These are phyloP conservation scores for Meriones unguiculatus DNA, from an alignment of 2,113 vertebrate genomes.

Conservation along the genomic window DNA sequence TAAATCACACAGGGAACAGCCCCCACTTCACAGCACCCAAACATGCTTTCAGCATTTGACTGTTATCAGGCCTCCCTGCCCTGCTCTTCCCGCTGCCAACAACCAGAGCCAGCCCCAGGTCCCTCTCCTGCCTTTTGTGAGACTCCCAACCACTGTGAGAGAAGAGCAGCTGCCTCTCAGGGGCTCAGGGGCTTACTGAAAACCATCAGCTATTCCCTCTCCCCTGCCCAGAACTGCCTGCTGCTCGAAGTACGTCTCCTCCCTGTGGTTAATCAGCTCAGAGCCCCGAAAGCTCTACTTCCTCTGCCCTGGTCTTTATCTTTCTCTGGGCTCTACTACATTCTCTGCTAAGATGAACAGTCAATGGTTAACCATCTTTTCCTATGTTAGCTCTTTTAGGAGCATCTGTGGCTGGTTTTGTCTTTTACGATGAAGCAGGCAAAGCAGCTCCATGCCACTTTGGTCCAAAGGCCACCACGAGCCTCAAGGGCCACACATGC, in stretches of 20 bases:
- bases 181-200: not conserved
- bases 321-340: not conserved
- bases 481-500: not conserved
- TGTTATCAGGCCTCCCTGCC: accelerated
- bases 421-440: not conserved
- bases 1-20: not conserved
- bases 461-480: not conserved
- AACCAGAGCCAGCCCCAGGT: not conserved
- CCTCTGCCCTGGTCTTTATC: not conserved
- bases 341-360: not conserved
- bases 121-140: not conserved
- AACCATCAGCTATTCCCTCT: accelerated
- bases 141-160: not conserved
- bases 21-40: not conserved
- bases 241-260: accelerated
- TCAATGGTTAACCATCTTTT: not conserved
- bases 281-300: not conserved
- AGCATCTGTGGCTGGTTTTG: not conserved
- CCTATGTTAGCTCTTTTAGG: not conserved
- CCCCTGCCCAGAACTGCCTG: not conserved
- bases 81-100: not conserved
- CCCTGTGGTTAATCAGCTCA: accelerated
- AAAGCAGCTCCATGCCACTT: not conserved
- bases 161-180: not conserved
- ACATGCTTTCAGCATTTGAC: accelerated